Base-by-base conservation (phyloP, 2,888 invertebrate species). In the Drosophila peninsularis region DNA sequence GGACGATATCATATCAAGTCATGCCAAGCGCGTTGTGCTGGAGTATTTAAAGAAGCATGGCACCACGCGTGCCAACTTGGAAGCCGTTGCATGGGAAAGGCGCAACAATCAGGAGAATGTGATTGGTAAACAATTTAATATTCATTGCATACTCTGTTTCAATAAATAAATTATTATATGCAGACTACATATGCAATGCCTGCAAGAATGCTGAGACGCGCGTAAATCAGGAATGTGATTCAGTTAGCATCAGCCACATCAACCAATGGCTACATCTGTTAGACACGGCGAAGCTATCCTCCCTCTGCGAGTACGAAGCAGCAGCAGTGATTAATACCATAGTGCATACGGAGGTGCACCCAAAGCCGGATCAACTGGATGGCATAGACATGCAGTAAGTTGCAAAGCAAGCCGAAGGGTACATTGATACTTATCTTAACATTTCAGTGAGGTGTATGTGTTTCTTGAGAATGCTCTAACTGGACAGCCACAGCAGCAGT, bases 381-480 rank as follows among this genome's bases (percentile, higher is more conserved):
- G 88, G 80, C 36, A 60, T 85, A 17, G 34, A 80, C 27, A 44
- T 86, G 44, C 52, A 57, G 85, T 64, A 75, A 62, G 68, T 50
- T 17, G 5, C 3, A 45, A 44, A 17, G 7, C 5, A 36, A 39
- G 47, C 3, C 5, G 1, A 21, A 11, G 11, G 17, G 1, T 30
- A 21, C 9, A 32, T 10, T 9, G 1, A 32, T 21, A 1, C 10
- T 7, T 3, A 50, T 54, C 2, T 14, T 57, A 5, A 6, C 1
- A 30, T 62, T 75, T 41, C 47, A 92, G 92, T 44, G 78, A 82
- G 45, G 82, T 90, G 32, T 92, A 92, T 41, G 71, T 62, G 36
- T 92, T 90, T 69, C n/a, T 92, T 4, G 86, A 89, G 27, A 90
- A 90, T 47, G 89, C 89, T 0, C 75, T 92, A 62, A 67, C 84